Base-by-base conservation (phyloP, 2,888 invertebrate genomes). In the Tethea ocularis region DNA sequence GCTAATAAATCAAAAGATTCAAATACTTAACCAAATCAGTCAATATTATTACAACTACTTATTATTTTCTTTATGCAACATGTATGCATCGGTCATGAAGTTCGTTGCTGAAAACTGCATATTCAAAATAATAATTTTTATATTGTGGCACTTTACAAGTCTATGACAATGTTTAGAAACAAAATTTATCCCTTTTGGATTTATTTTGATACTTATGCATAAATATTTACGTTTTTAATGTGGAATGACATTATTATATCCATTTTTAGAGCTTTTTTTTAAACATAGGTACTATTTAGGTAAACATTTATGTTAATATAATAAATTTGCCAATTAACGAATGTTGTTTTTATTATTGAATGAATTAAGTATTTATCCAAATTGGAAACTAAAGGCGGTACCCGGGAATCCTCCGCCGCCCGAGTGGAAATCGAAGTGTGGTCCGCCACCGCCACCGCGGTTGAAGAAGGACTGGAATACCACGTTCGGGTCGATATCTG, bases 401-500 rank as follows among this genome's bases (percentile, higher is more conserved):
- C 94, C 95, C 0, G 95, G 95, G 83, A 94, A 94, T 24, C 93
- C 90, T 36, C 86, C 82, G 17, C 86, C 82, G n/a, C 86, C 86
- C 8, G 92, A 86, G 46, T 91, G 91, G 82, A 94, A 94, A 68
- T 94, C 94, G 74, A 93, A 94, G 65, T 91, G 93, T 59, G 92
- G 91, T 26, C 89, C 89, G 22, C 93, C 91, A 51, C 93, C 93
- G 77, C 89, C 89, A 23, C 93, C 91, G 52, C 93, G 93, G 77
- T 95, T 95, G 93, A 96, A 98, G 94, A 97, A 97, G 3, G 96
- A 94, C 79, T 97, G 96, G 95, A 97, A 98, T 84, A 97, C 96
- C 83, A 96, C 95, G 82, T 96, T 96, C 8, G 97, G 97, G 90
- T 97, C 97, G 75, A 97, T 95, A 83, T 97, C 96, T 93, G 94